Evolutionary conservation across 1,140 invertebrate genomes (phyloP).

Genomic region (Rhyacophila brunnea): DNA sequence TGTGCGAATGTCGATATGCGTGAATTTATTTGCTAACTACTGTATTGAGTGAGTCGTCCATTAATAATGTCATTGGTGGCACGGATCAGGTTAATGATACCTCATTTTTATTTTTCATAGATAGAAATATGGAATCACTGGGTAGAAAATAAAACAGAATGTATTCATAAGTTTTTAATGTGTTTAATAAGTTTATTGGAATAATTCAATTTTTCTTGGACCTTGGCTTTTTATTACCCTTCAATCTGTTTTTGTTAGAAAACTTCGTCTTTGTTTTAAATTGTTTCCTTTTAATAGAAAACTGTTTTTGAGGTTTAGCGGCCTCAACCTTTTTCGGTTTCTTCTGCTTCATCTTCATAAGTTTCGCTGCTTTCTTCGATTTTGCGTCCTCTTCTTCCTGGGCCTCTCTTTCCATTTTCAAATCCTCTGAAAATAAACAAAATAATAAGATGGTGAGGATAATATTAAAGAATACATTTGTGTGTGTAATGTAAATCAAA

Average conservation of each 20-base stretch:
- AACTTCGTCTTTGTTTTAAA: constrained; percentile 48
- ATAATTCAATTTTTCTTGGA: constrained; percentile 11
- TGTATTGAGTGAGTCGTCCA: no score
- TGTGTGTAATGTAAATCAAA: no score
- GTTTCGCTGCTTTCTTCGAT: constrained; percentile 7
- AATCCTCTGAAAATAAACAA: constrained; percentile 22
- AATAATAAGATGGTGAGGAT: not conserved
- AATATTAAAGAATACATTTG: no score
- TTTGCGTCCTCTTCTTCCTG: constrained; percentile 2
- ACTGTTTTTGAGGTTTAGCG: constrained; percentile 18
- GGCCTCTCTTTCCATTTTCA: constrained; percentile 9
- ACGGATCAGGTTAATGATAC: no score
- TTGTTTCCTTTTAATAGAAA: constrained; percentile 50
- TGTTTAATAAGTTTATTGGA: not conserved
- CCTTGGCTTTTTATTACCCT: constrained; percentile 39
- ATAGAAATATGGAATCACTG: no score
- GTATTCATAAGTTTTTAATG: no score
- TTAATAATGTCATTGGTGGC: no score
- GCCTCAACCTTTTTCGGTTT: constrained; percentile 8
- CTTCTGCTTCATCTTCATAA: constrained; percentile 2
- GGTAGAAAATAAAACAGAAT: no score
- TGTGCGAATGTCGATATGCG: no score
- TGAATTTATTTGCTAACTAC: no score
- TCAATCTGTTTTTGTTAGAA: constrained; percentile 46
- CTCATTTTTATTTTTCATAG: no score